Conservation (phyloP, 2,113 vertebrate species). For the Saccopteryx bilineata region DNA sequence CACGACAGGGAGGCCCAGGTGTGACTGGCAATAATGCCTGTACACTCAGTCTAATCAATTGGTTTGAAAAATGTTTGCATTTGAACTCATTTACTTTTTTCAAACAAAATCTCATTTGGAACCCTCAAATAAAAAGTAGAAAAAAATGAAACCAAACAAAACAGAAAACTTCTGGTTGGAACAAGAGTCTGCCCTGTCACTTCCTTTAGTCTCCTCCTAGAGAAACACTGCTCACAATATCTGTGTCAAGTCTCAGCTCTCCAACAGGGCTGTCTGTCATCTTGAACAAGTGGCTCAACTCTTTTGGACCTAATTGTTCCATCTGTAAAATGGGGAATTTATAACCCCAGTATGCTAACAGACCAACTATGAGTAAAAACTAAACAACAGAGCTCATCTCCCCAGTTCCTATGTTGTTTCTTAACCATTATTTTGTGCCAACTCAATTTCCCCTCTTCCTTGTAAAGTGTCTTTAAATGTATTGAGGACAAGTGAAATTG, state of each 20-base stretch:
- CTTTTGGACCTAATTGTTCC: neutral
- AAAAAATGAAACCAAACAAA: neutral
- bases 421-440: neutral
- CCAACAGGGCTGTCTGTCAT: neutral
- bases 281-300: neutral
- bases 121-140: neutral
- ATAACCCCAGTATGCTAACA: neutral
- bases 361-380: neutral
- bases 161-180: neutral
- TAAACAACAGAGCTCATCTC: neutral
- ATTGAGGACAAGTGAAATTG: neutral
- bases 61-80: slow-evolving; percentile 7
- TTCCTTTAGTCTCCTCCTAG: neutral
- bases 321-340: neutral
- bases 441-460: neutral
- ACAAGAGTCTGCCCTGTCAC: neutral
- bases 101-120: slow-evolving; percentile 5
- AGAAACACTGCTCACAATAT: neutral
- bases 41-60: neutral
- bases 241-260: neutral
- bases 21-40: neutral
- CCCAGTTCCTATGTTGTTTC: neutral
- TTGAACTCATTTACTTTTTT: neutral
- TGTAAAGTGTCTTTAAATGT: neutral
- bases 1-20: neutral